phyloP scores from a whole-genome alignment of 2,797 vertebrate genomes.

The Amniataba percoides region DNA sequence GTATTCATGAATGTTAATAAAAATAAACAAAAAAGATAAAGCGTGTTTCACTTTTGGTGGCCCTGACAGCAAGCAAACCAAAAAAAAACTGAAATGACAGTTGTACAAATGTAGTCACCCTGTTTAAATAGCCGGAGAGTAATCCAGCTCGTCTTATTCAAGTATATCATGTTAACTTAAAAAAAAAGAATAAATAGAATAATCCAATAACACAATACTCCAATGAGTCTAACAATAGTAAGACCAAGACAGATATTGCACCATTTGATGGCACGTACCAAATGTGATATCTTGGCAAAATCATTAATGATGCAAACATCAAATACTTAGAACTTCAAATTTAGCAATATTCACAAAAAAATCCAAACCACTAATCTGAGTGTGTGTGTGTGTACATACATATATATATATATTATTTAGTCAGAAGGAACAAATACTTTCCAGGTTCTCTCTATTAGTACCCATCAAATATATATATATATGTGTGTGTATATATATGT shows the following conservation, averaged over 20 bases:
- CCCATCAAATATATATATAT: conserved; percentile 35
- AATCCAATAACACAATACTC: conserved; percentile 47
- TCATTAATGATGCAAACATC: conserved; percentile 55
- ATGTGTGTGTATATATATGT: no score
- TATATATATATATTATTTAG: conserved; percentile 19
- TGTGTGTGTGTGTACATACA: conserved; percentile 24
- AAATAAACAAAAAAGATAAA: not conserved
- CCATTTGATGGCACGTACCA: conserved; percentile 79
- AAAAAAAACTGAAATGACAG: conserved; percentile 51
- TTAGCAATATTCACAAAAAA: conserved; percentile 69
- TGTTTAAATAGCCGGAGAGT: conserved; percentile 65
- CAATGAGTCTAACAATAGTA: conserved; percentile 47
- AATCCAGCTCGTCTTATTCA: conserved; percentile 79
- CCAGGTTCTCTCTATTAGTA: conserved; percentile 59
- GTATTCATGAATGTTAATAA: conserved; percentile 29
- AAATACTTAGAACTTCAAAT: conserved; percentile 64
- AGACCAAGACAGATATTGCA: conserved; percentile 76
- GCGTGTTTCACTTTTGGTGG: conserved; percentile 21
- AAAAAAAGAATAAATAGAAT: conserved; percentile 69
- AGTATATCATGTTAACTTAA: conserved; percentile 71
- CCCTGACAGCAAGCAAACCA: conserved; percentile 32
- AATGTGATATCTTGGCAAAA: conserved; percentile 70
- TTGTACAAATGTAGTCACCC: conserved; percentile 63
- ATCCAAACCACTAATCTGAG: conserved; percentile 41
- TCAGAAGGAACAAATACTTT: conserved; percentile 66